Conservation (phyloP, 2,113 vertebrate genomes). For the Lycocorax pyrrhopterus region DNA sequence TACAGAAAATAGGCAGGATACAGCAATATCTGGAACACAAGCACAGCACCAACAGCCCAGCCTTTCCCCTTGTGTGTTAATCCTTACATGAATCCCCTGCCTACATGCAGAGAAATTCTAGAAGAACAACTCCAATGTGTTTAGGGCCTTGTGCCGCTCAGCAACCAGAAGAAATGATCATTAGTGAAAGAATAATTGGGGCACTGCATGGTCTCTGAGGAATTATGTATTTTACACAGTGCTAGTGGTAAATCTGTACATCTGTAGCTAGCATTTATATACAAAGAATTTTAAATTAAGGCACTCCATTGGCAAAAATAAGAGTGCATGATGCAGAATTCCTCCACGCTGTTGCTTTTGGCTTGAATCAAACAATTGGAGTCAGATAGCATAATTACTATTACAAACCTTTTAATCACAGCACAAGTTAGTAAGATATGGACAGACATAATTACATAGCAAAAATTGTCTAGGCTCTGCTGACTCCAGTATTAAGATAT, state of each 20-base stretch:
- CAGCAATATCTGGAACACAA: neutral
- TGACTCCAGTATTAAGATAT: conserved; percentile 82
- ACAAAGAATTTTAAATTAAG: neutral
- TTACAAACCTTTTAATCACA: conserved; percentile 66
- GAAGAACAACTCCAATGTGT: neutral
- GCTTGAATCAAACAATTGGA: conserved; percentile 38
- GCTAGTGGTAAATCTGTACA: neutral
- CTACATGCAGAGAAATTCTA: neutral
- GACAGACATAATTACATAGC: conserved; percentile 67
- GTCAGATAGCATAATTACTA: conserved; percentile 64
- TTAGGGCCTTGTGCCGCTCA: neutral
- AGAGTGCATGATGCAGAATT: neutral
- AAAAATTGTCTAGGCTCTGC: conserved; percentile 66
- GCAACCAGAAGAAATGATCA: neutral
- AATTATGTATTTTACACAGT: neutral
- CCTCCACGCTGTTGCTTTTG: neutral
- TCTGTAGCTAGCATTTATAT: neutral
- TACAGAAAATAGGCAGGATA: neutral
- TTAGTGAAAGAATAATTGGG: neutral
- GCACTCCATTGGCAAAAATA: neutral
- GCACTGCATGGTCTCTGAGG: neutral
- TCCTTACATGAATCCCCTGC: neutral
- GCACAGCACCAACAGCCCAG: neutral
- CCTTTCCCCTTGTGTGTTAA: neutral
- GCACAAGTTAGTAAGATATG: conserved; percentile 60